These are phyloP conservation scores for Apis florea DNA, from an alignment of 1,140 invertebrate genomes.

Conservation along the genomic window DNA sequence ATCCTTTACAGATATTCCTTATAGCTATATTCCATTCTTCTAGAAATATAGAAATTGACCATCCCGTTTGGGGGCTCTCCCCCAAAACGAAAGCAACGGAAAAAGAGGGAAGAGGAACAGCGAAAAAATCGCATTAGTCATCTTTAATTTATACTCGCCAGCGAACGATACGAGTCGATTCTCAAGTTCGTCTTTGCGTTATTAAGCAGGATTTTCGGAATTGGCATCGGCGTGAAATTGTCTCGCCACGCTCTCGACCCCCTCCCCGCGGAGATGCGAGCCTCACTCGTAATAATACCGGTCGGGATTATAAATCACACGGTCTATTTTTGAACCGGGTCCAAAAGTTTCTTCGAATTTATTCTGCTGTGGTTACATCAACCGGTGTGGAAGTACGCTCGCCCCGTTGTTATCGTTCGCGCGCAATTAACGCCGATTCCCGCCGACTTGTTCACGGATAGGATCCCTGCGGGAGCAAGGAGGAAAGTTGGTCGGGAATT, in stretches of 20 bases:
- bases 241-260: constrained; percentile 41
- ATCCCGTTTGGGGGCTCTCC: too few species aligned
- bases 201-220: constrained; percentile 55
- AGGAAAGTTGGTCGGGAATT: constrained; percentile 9
- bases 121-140: too few species aligned
- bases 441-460: not conserved
- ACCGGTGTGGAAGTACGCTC: constrained; percentile 45
- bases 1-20: too few species aligned
- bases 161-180: constrained; percentile 7
- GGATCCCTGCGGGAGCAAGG: not conserved
- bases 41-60: too few species aligned
- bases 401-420: constrained; percentile 30
- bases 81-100: not conserved
- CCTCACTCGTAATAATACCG: constrained; percentile 58
- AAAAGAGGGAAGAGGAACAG: not conserved
- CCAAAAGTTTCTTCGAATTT: constrained; percentile 66
- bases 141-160: not conserved
- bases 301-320: constrained; percentile 56
- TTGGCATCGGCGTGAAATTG: constrained; percentile 60
- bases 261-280: not conserved
- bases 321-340: constrained; percentile 63
- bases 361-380: constrained; percentile 59
- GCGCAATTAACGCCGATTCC: constrained; percentile 50
- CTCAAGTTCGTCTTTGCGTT: constrained; percentile 54
- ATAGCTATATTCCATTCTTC: too few species aligned